Evolutionary conservation across 2,888 invertebrate species (phyloP).

Genomic region (Tribolium freemani): DNA sequence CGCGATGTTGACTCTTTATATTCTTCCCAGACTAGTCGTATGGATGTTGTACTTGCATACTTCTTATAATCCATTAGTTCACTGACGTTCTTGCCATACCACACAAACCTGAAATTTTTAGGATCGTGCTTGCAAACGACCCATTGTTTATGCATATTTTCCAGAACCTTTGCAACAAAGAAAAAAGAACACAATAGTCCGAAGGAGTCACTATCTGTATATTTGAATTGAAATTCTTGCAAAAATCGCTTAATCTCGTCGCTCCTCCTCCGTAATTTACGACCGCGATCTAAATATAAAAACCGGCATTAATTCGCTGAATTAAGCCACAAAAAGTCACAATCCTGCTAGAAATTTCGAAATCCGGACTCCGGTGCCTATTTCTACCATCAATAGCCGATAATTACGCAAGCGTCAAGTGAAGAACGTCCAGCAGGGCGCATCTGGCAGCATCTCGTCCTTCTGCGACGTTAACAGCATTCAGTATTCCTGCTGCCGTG

Average conservation of each 20-base stretch:
- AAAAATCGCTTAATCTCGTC: not conserved
- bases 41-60: not conserved
- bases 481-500: slow-evolving; percentile 53
- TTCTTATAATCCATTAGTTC: not conserved
- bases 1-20: not conserved
- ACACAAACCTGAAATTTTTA: not conserved
- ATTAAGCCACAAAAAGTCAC: not conserved
- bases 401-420: slow-evolving; percentile 45
- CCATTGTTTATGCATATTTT: not conserved
- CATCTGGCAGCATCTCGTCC: slow-evolving; percentile 50
- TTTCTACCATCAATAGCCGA: slow-evolving; percentile 30
- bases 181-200: not conserved
- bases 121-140: not conserved
- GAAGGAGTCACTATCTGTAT: too few relatives aligned
- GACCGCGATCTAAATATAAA: not conserved
- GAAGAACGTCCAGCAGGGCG: slow-evolving; percentile 48
- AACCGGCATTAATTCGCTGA: not conserved
- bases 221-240: not conserved
- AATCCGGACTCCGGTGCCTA: not conserved
- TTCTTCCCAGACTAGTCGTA: not conserved
- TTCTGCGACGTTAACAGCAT: slow-evolving; percentile 46
- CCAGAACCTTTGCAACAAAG: not conserved
- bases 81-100: not conserved
- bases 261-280: not conserved
- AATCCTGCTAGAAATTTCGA: not conserved